Base-by-base conservation (phyloP, 2,113 vertebrate genomes). In the Campylorhamphus procurvoides region DNA sequence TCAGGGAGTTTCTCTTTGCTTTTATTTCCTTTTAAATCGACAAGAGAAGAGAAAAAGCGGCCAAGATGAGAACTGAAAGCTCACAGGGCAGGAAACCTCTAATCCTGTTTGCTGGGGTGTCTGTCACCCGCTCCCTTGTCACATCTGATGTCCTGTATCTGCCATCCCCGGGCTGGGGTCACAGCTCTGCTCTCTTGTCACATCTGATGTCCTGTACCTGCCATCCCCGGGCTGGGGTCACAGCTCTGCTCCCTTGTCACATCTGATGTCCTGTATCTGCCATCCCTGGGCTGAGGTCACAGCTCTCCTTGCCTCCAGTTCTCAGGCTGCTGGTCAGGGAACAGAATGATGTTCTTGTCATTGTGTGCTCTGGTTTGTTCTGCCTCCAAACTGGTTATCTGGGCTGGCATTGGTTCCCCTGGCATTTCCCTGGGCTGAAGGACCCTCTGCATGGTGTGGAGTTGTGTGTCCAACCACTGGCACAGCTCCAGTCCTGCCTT, bases 381-480 rank as follows among this genome's bases (percentile, higher is more conserved):
- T 40, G 24, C 11, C 39, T 44, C 31, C 0, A 24, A 47, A 40
- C 1, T 55, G 31, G 14, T 29, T 40, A 29, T 68, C 47, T n/a
- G 58, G 39, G 18, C 5, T 72, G 40, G 27, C 53, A 22, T n/a
- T 10, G 35, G 33, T 58, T 58, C 13, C 50, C 24, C 23, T 66
- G n/a, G 4, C 1, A 1, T 27, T 52, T 60, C 31, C 5, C 5
- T 50, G 24, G 22, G 31, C 12, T n/a, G 62, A 6, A 53, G 20
- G 59, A 17, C 9, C n/a, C 2, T n/a, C 31, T 9, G 42, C 29
- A 3, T 10, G 29, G 42, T 5, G 4, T 4, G 11, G 44, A 79
- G 6, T 3, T 11, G 19, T 0, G 1, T 16, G 25, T 28, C 37
- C 37, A 55, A 4, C 12, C 18, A 7, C 23, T 1, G 1, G 2